phyloP scores from a whole-genome alignment of 2,888 invertebrate species.

The Xylocampa areola region DNA sequence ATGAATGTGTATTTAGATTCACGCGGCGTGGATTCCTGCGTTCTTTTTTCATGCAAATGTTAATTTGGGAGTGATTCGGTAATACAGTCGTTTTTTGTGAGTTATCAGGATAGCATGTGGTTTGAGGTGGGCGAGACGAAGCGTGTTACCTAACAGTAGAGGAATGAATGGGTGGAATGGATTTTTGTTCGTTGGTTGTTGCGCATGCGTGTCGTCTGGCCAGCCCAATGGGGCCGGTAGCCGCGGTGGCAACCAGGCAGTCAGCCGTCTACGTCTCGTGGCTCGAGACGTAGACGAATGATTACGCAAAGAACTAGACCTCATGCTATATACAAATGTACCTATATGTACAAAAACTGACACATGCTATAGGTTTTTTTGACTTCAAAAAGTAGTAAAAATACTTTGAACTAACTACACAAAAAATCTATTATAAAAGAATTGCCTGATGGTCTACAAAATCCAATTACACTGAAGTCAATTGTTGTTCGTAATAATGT shows the following conservation, averaged over 20 bases:
- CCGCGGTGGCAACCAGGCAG: conserved; percentile 5
- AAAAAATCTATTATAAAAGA: too few relatives aligned
- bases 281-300: neutral
- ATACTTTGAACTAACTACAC: too few relatives aligned
- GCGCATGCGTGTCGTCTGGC: conserved; percentile 70
- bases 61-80: conserved; percentile 48
- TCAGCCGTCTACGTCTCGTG: conserved; percentile 15
- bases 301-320: too few relatives aligned
- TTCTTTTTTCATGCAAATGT: conserved; percentile 51
- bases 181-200: conserved; percentile 60
- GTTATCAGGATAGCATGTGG: conserved; percentile 53
- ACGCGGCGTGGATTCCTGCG: conserved; percentile 46
- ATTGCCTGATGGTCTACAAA: too few relatives aligned
- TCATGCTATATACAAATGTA: too few relatives aligned
- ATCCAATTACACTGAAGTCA: too few relatives aligned
- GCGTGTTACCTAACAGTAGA: conserved; percentile 65
- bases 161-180: conserved; percentile 69
- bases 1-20: conserved; percentile 50
- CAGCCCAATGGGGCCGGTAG: conserved; percentile 25
- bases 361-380: too few relatives aligned
- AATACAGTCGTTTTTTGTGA: conserved; percentile 18
- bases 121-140: conserved; percentile 53
- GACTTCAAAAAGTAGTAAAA: too few relatives aligned
- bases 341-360: too few relatives aligned
- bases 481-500: too few relatives aligned